Evolutionary conservation across 2,888 invertebrate genomes (phyloP).

Genomic region (Leucania comma): DNA sequence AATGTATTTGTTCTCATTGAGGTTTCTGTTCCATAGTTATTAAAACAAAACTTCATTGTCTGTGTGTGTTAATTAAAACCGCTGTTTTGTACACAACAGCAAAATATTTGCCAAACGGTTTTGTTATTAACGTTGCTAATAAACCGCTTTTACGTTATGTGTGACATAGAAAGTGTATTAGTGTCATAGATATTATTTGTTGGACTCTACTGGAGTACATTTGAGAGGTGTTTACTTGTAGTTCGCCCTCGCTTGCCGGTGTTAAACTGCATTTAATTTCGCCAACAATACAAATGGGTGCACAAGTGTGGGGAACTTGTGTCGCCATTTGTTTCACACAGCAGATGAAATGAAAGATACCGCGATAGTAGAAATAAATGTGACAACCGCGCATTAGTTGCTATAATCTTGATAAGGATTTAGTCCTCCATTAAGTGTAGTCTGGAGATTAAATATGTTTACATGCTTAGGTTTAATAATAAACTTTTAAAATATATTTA

Average conservation of each 20-base stretch:
- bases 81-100: constrained; percentile 19
- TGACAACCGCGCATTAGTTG: constrained; percentile 28
- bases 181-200: constrained; percentile 35
- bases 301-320: constrained; percentile 50
- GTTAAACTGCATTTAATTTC: constrained; percentile 57
- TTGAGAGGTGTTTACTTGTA: constrained; percentile 17
- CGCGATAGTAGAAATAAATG: constrained; percentile 42
- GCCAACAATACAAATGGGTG: constrained; percentile 41
- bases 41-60: constrained; percentile 35
- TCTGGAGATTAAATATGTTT: constrained; percentile 2
- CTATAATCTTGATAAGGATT: constrained; percentile 29
- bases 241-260: constrained; percentile 11
- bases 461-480: constrained; percentile 13
- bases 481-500: constrained; percentile 5
- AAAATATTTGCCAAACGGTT: constrained; percentile 36
- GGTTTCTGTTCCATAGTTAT: constrained; percentile 33
- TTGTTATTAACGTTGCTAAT: constrained; percentile 30
- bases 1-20: constrained; percentile 32
- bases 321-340: constrained; percentile 37
- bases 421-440: constrained; percentile 19
- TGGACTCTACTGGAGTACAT: constrained; percentile 19
- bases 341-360: constrained; percentile 53
- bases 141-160: constrained; percentile 24
- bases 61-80: constrained; percentile 41
- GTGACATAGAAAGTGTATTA: constrained; percentile 32